These are phyloP conservation scores for Acromyrmex echinatior DNA, from an alignment of 1,140 invertebrate genomes.

Conservation along the genomic window DNA sequence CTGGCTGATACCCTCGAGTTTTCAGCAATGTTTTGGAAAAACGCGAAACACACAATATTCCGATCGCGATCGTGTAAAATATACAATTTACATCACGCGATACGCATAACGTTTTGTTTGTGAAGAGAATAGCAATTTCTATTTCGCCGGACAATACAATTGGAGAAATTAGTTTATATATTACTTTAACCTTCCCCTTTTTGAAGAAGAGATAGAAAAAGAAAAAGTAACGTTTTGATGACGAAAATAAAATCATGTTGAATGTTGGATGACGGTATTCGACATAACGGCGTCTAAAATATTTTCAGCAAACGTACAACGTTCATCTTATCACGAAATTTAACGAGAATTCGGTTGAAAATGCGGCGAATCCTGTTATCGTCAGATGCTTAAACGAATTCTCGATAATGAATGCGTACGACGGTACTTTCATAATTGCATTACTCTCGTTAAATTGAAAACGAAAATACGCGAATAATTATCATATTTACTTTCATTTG, in stretches of 20 bases:
- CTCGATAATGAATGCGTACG: slow-evolving; percentile 34
- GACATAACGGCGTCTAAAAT: not conserved
- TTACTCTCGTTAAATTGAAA: not conserved
- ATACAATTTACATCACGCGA: not conserved
- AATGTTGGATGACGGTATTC: not conserved
- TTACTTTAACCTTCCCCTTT: not conserved
- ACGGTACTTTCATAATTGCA: not conserved
- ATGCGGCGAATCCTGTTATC: slow-evolving; percentile 19
- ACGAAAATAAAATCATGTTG: not conserved
- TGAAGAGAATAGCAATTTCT: slow-evolving; percentile 12
- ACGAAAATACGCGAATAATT: slow-evolving; percentile 36
- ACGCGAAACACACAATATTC: not conserved
- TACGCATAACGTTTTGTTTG: not conserved
- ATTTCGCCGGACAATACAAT: not conserved
- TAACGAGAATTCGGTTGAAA: not conserved
- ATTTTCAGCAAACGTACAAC: slow-evolving; percentile 10
- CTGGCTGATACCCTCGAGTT: not conserved
- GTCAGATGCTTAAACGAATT: slow-evolving; percentile 31
- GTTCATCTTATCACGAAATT: slow-evolving; percentile 38
- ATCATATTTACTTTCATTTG: slow-evolving; percentile 15
- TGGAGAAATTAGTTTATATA: slow-evolving; percentile 16
- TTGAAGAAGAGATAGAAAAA: not conserved
- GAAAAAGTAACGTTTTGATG: not conserved
- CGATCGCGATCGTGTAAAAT: not conserved
- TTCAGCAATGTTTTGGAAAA: slow-evolving; percentile 12